Percentiles rank a stretch among this genome's conserved stretches.
phyloP scores from a whole-genome alignment of 2,797 vertebrate species.

The Ctenochaetus hawaiiensis region DNA sequence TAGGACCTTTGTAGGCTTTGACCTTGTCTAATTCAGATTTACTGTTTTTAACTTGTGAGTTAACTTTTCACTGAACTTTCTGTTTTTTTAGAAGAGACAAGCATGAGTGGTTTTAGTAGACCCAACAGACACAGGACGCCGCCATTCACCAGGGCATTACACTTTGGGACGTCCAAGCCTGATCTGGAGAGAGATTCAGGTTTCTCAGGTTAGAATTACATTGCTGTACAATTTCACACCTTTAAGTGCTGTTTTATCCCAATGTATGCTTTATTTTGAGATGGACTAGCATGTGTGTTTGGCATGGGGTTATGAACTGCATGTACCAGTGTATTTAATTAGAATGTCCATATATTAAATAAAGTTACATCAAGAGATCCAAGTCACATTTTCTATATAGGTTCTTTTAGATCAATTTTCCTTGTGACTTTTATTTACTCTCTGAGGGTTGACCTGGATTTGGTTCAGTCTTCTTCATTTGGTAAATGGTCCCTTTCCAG shows the following conservation, averaged over 20 bases:
- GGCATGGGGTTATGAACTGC: background rate
- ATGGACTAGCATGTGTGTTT: background rate
- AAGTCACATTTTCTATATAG: conserved; percentile 61
- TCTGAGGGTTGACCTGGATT: conserved; percentile 58
- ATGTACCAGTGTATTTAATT: background rate
- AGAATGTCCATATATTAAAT: conserved; percentile 9
- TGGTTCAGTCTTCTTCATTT: conserved; percentile 27
- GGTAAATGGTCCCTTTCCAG: conserved; percentile 43
- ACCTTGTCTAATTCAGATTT: background rate
- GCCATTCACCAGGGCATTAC: conserved; percentile 63
- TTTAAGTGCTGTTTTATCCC: background rate
- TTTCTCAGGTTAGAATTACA: conserved; percentile 87
- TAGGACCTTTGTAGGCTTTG: background rate
- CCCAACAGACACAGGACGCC: conserved; percentile 59
- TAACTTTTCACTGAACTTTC: background rate
- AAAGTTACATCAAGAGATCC: conserved; percentile 61
- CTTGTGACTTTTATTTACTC: conserved; percentile 44
- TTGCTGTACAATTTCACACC: background rate
- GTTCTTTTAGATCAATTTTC: conserved; percentile 27
- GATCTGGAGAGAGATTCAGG: conserved; percentile 92
- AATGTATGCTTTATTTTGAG: background rate
- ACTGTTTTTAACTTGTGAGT: background rate
- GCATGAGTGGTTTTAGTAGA: conserved; percentile 71
- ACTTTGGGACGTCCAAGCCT: conserved; percentile 61
- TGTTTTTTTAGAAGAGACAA: conserved; percentile 21